Conservation (phyloP, 1,140 invertebrate species). For the Daktulosphaira vitifoliae region DNA sequence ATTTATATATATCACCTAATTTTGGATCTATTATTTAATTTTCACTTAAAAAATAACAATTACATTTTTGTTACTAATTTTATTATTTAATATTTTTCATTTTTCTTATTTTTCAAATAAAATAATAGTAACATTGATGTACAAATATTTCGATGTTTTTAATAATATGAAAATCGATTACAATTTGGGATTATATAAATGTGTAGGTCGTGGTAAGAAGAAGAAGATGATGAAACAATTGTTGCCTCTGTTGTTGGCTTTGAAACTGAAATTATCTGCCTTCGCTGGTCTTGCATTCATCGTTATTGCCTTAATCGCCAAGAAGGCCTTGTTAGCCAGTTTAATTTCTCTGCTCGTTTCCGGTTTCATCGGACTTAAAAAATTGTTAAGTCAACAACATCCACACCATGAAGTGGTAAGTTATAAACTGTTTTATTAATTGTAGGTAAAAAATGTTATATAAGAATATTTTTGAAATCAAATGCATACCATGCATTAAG, state of each 20-base stretch:
- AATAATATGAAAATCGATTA: no score
- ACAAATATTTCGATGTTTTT: no score
- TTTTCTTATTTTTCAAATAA: background rate
- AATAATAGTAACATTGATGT: no score
- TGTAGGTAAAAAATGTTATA: no score
- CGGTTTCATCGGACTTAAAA: constrained; percentile 50
- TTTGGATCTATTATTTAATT: background rate
- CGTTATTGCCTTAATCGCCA: constrained; percentile 53
- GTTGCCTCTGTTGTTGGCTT: constrained; percentile 50
- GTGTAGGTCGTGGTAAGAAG: constrained; percentile 49
- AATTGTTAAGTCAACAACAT: constrained; percentile 45
- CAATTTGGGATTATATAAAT: no score
- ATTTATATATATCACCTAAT: background rate
- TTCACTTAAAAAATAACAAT: background rate
- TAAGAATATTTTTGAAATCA: no score
- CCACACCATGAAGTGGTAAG: constrained; percentile 36
- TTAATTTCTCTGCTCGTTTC: constrained; percentile 55
- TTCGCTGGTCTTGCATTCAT: constrained; percentile 51
- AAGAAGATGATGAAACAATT: constrained; percentile 53
- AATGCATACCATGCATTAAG: no score
- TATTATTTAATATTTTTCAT: background rate
- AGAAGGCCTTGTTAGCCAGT: constrained; percentile 56
- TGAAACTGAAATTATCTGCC: constrained; percentile 53
- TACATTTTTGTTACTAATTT: background rate
- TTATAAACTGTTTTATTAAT: background rate